Conservation (phyloP, 1,140 invertebrate genomes). For the Venturia canescens region DNA sequence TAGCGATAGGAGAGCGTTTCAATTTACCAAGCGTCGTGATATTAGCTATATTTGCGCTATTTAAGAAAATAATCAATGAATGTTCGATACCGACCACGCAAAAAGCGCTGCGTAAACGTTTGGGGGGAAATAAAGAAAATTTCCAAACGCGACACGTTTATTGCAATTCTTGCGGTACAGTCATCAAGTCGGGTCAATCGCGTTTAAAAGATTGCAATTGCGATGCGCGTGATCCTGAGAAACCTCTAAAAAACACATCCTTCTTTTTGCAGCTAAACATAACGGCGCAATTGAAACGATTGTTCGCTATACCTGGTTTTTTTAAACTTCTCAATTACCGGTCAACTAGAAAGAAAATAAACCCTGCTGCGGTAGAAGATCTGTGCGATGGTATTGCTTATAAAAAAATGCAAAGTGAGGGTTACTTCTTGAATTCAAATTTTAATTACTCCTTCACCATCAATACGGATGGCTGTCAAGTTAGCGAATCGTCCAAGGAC, state of each 20-base stretch:
- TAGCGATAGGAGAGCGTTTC: neutral
- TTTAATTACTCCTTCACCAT: slow-evolving; percentile 48
- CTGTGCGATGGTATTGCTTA: slow-evolving; percentile 48
- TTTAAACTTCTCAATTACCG: slow-evolving; percentile 27
- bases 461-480: slow-evolving; percentile 38
- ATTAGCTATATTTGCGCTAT: neutral
- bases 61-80: neutral
- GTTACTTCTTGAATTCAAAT: slow-evolving; percentile 1
- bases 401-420: neutral
- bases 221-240: slow-evolving; percentile 31
- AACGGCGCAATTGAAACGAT: slow-evolving; percentile 39
- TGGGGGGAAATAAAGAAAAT: neutral
- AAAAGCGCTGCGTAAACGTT: neutral
- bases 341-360: slow-evolving; percentile 34
- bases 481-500: slow-evolving; percentile 23
- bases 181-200: neutral
- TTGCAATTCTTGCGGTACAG: neutral
- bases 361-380: slow-evolving; percentile 44
- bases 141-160: neutral
- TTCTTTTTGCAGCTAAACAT: slow-evolving; percentile 45
- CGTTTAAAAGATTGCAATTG: slow-evolving; percentile 23
- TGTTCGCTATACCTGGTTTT: slow-evolving; percentile 12
- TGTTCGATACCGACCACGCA: neutral
- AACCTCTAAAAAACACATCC: slow-evolving; percentile 12
- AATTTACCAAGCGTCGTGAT: neutral